Evolutionary conservation across 2,888 invertebrate species (phyloP), one percentile per base, ranked within the genome.

Genomic region (Drosophila buzzatii): DNA sequence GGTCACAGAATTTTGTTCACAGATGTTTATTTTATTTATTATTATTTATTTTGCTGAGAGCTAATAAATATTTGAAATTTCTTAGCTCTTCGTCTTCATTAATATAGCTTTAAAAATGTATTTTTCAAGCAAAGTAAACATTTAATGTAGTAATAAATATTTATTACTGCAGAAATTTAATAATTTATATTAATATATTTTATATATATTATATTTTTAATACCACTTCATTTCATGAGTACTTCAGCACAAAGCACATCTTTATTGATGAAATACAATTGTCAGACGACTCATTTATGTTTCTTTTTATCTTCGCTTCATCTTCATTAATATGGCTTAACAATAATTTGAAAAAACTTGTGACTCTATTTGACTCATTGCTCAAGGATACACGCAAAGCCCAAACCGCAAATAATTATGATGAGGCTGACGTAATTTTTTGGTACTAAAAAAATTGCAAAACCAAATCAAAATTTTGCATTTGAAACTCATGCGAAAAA

Each of bases 361-460:
- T 52, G 10, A 31, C 31, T 49, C 31, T 8, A 49, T 49, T 49
- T n/a, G 10, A 49, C 47, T 27, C 5, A 9, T 14, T 35, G 41
- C 33, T 70, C 57, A 73, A 67, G 53, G 73, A 71, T 71, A 49
- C 16, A 45, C 16, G 37, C 35, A 14, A 23, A 42, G 55, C 10
- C 61, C 58, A 42, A 61, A 16, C 61, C 58, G 33, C 57, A 53
- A 44, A 57, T 45, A 72, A 66, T 52, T 56, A 60, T 65, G 65
- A 41, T 52, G 23, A 16, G 31, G 44, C 53, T 69, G 51, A 57
- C 56, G 53, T 73, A 33, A 53, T 47, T 49, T 16, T 16, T 53
- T 18, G 16, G 2, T 8, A 27, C 27, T 16, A n/a, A 2, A 20
- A 23, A 42, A 31, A n/a, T n/a, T 39, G 37, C 7, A 31, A 56